Evolutionary conservation across 2,113 vertebrate genomes (phyloP), one percentile per base, ranked within the genome.

Genomic region (Gorsachius goisagi): DNA sequence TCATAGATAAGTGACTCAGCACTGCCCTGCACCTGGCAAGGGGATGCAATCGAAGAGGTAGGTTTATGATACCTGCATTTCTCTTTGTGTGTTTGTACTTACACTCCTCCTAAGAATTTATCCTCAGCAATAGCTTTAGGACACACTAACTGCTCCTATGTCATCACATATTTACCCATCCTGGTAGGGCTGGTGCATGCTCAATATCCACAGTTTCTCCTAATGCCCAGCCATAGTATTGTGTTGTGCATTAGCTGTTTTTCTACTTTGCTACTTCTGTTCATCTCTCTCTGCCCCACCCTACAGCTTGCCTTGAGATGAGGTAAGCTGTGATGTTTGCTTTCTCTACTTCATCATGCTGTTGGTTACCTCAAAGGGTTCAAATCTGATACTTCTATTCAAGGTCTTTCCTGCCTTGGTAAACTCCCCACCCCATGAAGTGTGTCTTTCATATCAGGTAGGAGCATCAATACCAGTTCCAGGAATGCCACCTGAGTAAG

Each of bases 171-270:
- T 55, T 79, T 30, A 32, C 5, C 17, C 15, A 17, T 19, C 7
- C 14, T 53, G 9, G 14, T 32, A 60, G 32, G 37, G 35, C 3
- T 33, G 44, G 9, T 16, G 20, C 12, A 19, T 8, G 62, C 15
- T 76, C 45, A 27, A 27, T 11, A 32, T 10, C 33, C 44, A 33
- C 2, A 47, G 5, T 9, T 94, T 66, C 17, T 87, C 49, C 64
- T 35, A 55, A 23, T 0, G 0, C 15, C 7, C 37, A 52, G 10
- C 27, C 30, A 69, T 9, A 53, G 7, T 14, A 22, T 23, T 44
- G 12, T 26, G 78, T 83, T 47, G 20, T 41, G 39, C 16, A 23
- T 41, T 35, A 45, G n/a, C 14, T 18, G 2, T 11, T 89, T 77
- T 47, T 55, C 49, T 58, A 12, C 49, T 55, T 45, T 50, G 15